Percentiles rank a stretch among this genome's conserved stretches.
These are phyloP conservation scores for Diadumene lineata DNA, from an alignment of 92 coral and sea anemone species.

Conservation along the genomic window DNA sequence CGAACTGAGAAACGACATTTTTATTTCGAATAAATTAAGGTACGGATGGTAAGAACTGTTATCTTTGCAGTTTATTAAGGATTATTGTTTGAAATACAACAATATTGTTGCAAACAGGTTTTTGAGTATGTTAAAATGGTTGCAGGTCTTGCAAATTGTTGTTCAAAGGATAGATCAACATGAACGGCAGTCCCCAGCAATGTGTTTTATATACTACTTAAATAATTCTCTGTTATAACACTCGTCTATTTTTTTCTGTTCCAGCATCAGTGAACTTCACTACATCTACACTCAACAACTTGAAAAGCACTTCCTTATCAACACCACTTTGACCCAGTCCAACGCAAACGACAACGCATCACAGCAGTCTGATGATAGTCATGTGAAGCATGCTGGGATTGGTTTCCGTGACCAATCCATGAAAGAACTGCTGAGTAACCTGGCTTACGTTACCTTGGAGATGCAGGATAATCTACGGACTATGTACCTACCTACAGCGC, in stretches of 20 bases:
- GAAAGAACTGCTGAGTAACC: constrained; percentile 71
- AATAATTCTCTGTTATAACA: not conserved
- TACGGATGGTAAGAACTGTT: too few species aligned
- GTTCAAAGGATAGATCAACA: not conserved
- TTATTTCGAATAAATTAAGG: too few species aligned
- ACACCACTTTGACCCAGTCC: constrained; percentile 67
- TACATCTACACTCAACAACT: constrained; percentile 87
- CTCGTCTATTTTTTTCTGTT: too few species aligned
- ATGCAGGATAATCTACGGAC: constrained; percentile 86
- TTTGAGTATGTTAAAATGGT: not conserved
- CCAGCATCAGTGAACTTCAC: constrained; percentile 83
- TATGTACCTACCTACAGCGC: constrained; percentile 94
- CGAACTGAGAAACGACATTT: too few species aligned
- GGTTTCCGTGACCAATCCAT: constrained; percentile 77
- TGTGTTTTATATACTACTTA: not conserved
- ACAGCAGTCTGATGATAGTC: constrained; percentile 67
- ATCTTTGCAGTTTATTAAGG: too few species aligned
- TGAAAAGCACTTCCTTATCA: constrained; percentile 83
- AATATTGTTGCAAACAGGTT: too few species aligned
- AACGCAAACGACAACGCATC: constrained; percentile 65
- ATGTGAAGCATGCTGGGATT: constrained; percentile 50
- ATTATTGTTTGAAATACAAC: too few species aligned
- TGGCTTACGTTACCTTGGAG: constrained; percentile 80
- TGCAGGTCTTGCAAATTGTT: not conserved
- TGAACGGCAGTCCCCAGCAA: too few species aligned